Evolutionary conservation across 2,113 vertebrate genomes (phyloP).

Genomic region (Nesospiza acunhae): DNA sequence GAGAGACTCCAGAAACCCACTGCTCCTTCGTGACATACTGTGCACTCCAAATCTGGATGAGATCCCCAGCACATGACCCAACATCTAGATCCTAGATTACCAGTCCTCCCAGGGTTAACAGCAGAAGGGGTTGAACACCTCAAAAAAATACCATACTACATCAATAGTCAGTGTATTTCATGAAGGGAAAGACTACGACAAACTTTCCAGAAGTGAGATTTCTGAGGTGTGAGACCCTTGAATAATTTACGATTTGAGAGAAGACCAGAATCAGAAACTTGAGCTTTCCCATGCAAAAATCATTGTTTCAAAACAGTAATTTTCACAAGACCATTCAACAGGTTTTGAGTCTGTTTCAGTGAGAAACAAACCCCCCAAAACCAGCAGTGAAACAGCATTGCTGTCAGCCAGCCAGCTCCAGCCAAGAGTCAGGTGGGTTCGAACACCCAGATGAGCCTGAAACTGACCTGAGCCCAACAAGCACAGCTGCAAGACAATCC

Average conservation of each 20-base stretch:
- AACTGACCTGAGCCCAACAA: not conserved
- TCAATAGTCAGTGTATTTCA: not conserved
- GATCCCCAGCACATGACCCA: not conserved
- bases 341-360: not conserved
- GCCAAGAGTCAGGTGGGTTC: not conserved
- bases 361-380: not conserved
- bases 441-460: not conserved
- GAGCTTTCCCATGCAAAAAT: not conserved
- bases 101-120: not conserved
- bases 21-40: not conserved
- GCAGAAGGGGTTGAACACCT: not conserved
- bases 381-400: not conserved
- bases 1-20: not conserved
- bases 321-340: not conserved
- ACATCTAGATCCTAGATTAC: not conserved
- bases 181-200: not conserved
- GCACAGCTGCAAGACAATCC: rapidly evolving
- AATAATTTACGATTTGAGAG: not conserved
- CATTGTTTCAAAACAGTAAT: not conserved
- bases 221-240: not conserved
- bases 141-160: not conserved
- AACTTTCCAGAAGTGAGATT: not conserved
- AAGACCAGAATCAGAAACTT: not conserved
- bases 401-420: not conserved
- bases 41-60: not conserved